Evolutionary conservation across 1,140 invertebrate genomes (phyloP), one percentile per base, ranked within the genome.

Genomic region (Scaptodrosophila lebanonensis): DNA sequence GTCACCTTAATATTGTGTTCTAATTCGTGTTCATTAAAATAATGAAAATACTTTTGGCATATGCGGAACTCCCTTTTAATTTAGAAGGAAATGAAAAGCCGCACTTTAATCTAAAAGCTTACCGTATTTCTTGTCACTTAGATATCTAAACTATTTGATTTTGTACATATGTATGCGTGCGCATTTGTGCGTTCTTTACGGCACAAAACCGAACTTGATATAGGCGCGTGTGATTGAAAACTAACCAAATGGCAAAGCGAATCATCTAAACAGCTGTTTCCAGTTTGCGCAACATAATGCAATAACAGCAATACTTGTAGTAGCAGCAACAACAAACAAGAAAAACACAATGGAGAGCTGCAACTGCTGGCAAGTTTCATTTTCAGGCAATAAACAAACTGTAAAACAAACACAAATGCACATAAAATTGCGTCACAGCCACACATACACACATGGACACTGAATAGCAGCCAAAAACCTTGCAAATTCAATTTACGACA

Each of bases 401-500:
- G 63, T 67, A 54, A 79, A 43, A 63, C 72, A 60, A 72, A 60
- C 57, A 79, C 58, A 77, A 77, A 45, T 44, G 61, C 64, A 60
- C 72, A 59, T 66, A 60, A 45, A 62, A 82, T 83, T 82, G 68
- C 73, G 73, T 77, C 73, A 77, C 75, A 68, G 35, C 79, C 73
- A 79, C 73, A 77, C 73, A 70, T 73, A 79, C 69, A 61, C 75
- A 76, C 64, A 50, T 39, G 53, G 43, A 79, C 75, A 35, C 9
- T 35, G n/a, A 35, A 35, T 13, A 35, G 32, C 32, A 11, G n/a
- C 32, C 9, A 35, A 9, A 35, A 35, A 35, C 9, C 13, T 13
- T n/a, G n/a, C 32, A 29, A 29, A 9, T 9, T 5, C 5, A 58
- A 48, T 18, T 22, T 36, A 44, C 53, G 54, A 30, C 35, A 82